Evolutionary conservation across 2,797 vertebrate genomes (phyloP), one percentile per base, ranked within the genome.

Genomic region (Smutsia temminckii): DNA sequence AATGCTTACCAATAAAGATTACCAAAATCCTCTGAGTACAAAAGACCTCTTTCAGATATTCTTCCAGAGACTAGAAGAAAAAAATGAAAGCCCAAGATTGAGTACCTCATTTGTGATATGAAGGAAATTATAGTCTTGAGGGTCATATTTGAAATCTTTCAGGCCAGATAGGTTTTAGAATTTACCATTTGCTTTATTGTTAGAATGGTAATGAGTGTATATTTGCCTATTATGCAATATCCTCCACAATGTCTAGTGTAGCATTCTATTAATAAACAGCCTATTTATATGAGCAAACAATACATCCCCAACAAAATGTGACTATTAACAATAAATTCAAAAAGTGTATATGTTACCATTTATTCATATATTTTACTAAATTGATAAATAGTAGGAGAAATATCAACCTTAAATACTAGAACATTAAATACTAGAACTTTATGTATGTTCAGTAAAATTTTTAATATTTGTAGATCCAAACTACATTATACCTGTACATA

Each of bases 361-460:
- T 74, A 75, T n/a, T 69, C n/a, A 68, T 9, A 13, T n/a, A 69
- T 57, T 95, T 96, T 93, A 8, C 37, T 75, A 85, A 80, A 79
- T 10, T 69, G 18, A 25, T 85, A 94, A 69, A 85, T 85, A 53
- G 53, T 84, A 8, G 2, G 49, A 64, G 72, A 63, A 66, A 46
- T 63, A 27, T 57, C 79, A 84, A 27, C 2, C 29, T 17, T 68
- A 68, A 66, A 93, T 32, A 53, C 4, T 61, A 61, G 8, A 55
- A 53, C 20, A 59, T 23, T 63, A 55, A 14, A 93, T 34, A 46
- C 4, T 61, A 61, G 8, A 55, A 53, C 20, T 71, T 23, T 63
- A 55, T 10, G 27, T 29, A 83, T 25, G 16, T 66, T 83, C 83
- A 81, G 61, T 34, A 61, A 53, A 71, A 25, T 32, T 93, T 89